A percentile compares a stretch with the other conserved stretches of the same genome.
Evolutionary conservation across 2,888 invertebrate genomes (phyloP).

Genomic region (Lasioglossum pauxillum): DNA sequence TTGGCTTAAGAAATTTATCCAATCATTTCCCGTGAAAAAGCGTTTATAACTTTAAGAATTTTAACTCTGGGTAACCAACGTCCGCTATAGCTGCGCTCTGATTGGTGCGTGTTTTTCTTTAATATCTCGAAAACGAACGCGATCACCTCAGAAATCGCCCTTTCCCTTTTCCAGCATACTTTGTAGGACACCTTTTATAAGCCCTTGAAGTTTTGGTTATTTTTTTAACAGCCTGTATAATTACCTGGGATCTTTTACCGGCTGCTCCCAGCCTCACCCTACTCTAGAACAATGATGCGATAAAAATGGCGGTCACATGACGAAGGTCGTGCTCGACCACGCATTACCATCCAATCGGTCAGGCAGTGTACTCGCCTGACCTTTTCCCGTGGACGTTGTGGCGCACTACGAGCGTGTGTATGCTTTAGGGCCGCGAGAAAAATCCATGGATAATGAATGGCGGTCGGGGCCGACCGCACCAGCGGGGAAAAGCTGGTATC

Average conservation of each 20-base stretch:
- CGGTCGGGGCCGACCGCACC: not conserved
- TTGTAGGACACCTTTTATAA: too few species aligned
- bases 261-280: not conserved
- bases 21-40: too few species aligned
- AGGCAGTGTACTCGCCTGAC: constrained; percentile 12
- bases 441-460: not conserved
- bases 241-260: not conserved
- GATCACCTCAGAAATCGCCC: too few species aligned
- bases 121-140: too few species aligned
- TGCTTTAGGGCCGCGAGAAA: not conserved
- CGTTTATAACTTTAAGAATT: too few species aligned
- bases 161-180: too few species aligned
- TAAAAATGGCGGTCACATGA: constrained; percentile 56
- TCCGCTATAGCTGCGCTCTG: too few species aligned
- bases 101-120: too few species aligned
- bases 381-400: constrained; percentile 34
- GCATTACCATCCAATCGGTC: constrained; percentile 56
- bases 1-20: too few species aligned
- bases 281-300: constrained; percentile 40
- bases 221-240: not conserved
- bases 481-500: constrained; percentile 15
- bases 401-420: not conserved
- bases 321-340: constrained; percentile 58
- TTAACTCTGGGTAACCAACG: too few species aligned
- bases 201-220: not conserved